These are phyloP conservation scores for Drosophila setifemur DNA, from an alignment of 1,140 invertebrate genomes.

Conservation along the genomic window DNA sequence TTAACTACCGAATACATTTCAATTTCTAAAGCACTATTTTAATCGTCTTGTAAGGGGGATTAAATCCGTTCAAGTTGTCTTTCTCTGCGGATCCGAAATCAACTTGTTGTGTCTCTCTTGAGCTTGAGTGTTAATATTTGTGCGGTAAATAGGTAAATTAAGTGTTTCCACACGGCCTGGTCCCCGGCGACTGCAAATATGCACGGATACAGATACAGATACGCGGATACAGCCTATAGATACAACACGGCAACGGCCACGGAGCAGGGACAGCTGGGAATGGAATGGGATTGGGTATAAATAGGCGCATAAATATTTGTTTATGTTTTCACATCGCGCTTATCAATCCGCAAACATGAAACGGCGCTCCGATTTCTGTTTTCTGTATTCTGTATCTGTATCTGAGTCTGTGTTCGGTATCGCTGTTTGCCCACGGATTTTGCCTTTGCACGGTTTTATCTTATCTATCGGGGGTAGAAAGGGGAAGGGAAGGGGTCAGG, in stretches of 20 bases:
- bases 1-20: too few species aligned
- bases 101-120: slow-evolving; percentile 28
- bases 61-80: slow-evolving; percentile 27
- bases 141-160: slow-evolving; percentile 47
- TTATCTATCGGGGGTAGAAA: slow-evolving; percentile 30
- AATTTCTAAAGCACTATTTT: too few species aligned
- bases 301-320: slow-evolving; percentile 71
- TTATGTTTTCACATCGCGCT: slow-evolving; percentile 60
- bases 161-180: slow-evolving; percentile 26
- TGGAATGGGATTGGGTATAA: slow-evolving; percentile 28
- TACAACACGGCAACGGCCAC: background rate
- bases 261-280: background rate
- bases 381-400: background rate
- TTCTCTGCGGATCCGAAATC: slow-evolving; percentile 8
- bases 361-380: slow-evolving; percentile 22
- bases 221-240: background rate
- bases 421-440: slow-evolving; percentile 18
- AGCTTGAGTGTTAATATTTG: slow-evolving; percentile 39
- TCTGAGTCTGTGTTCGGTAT: slow-evolving; percentile 8
- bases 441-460: slow-evolving; percentile 54
- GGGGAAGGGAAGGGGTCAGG: slow-evolving; percentile 19
- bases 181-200: slow-evolving; percentile 33
- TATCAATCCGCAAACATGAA: slow-evolving; percentile 68
- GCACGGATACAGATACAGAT: slow-evolving; percentile 24
- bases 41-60: slow-evolving; percentile 11